These are phyloP conservation scores for Vanacampus margaritifer DNA, from an alignment of 2,113 vertebrate species.

Conservation along the genomic window DNA sequence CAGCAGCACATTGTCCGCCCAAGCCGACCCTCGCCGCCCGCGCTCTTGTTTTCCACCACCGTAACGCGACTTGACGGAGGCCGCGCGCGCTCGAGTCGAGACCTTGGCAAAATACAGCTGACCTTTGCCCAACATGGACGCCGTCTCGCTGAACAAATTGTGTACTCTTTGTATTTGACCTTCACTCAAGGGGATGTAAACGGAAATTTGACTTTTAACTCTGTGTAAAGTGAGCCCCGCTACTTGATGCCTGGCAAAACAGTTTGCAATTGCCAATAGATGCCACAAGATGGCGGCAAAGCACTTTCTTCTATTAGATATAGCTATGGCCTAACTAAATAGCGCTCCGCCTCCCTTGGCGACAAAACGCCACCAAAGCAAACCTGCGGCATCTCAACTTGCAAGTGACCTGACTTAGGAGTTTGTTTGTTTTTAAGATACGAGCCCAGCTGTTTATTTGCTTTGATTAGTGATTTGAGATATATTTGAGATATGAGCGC, in stretches of 20 bases:
- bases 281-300: neutral
- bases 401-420: too few species aligned
- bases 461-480: too few species aligned
- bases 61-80: conserved; percentile 45
- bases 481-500: too few species aligned
- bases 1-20: conserved; percentile 37
- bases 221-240: neutral
- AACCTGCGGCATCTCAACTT: neutral
- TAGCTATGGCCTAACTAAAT: neutral
- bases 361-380: neutral
- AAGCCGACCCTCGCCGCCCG: neutral
- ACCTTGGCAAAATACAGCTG: conserved; percentile 19
- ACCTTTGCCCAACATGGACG: conserved; percentile 7
- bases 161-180: neutral
- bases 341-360: neutral
- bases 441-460: too few species aligned
- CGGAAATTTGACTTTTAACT: neutral
- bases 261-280: neutral
- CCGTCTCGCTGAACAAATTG: neutral
- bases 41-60: conserved; percentile 50
- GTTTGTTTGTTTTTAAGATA: neutral
- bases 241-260: neutral
- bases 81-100: conserved; percentile 41
- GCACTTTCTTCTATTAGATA: neutral
- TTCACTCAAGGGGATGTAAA: neutral